phyloP scores from a whole-genome alignment of 2,888 invertebrate genomes.

The Stenotaenia linearis region DNA sequence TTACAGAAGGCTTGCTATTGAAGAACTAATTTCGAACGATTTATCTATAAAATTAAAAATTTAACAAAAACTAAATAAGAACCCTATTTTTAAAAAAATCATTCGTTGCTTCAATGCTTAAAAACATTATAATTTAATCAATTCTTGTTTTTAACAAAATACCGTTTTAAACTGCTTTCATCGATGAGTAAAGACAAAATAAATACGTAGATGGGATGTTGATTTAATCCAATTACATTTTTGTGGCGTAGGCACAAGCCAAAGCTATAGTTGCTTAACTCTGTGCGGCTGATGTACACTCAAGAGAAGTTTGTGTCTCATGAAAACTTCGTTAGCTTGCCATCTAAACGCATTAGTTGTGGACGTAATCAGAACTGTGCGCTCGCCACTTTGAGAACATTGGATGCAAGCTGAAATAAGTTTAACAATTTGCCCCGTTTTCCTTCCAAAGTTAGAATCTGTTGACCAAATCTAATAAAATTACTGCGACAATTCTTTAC shows the following conservation, averaged over 20 bases:
- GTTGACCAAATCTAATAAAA: constrained; percentile 10
- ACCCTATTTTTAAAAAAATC: background rate
- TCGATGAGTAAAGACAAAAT: background rate
- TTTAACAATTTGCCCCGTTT: constrained; percentile 1
- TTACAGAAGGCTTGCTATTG: background rate
- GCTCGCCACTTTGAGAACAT: constrained; percentile 13
- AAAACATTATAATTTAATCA: constrained; percentile 3
- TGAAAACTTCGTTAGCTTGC: constrained; percentile 26
- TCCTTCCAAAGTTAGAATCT: background rate
- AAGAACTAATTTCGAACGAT: background rate
- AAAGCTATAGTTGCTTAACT: constrained; percentile 11
- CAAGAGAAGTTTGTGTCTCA: constrained; percentile 10
- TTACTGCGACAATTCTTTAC: background rate
- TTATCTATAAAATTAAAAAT: background rate
- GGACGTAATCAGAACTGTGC: constrained; percentile 12
- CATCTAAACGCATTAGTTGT: constrained; percentile 27
- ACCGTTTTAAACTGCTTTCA: background rate
- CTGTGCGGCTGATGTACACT: constrained; percentile 12
- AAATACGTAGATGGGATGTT: background rate
- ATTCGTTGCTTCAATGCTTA: background rate
- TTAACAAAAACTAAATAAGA: background rate
- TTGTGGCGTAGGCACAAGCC: background rate
- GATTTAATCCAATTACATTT: constrained; percentile 16
- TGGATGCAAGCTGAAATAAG: constrained; percentile 1
- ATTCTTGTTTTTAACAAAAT: background rate